Evolutionary conservation across 2,888 invertebrate genomes (phyloP).

Genomic region (Lampropteryx suffumata): DNA sequence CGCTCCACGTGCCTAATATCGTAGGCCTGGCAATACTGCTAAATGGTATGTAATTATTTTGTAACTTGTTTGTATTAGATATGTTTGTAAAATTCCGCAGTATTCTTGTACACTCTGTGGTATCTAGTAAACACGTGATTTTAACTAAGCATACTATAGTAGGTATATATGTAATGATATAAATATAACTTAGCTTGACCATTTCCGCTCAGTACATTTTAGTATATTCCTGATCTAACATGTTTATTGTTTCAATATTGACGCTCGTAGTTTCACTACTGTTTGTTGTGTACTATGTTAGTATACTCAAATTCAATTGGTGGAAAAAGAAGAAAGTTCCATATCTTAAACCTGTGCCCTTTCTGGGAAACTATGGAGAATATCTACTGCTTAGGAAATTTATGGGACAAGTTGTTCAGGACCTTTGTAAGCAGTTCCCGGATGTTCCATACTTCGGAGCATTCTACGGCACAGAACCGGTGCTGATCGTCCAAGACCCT

Average conservation of each 20-base stretch:
- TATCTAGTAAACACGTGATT: neutral
- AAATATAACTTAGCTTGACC: conserved; percentile 4
- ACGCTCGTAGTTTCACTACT: conserved; percentile 14
- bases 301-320: conserved; percentile 45
- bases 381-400: conserved; percentile 48
- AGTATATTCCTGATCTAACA: neutral
- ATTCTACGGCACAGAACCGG: conserved; percentile 60
- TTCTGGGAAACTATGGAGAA: conserved; percentile 59
- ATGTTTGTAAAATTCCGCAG: too few relatives aligned
- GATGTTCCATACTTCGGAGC: conserved; percentile 56
- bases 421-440: conserved; percentile 52
- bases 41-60: too few relatives aligned
- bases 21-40: too few relatives aligned
- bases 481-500: conserved; percentile 58
- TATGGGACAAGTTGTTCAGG: conserved; percentile 37
- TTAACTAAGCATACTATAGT: too few relatives aligned
- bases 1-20: too few relatives aligned
- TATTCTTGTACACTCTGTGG: too few relatives aligned
- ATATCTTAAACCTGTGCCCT: conserved; percentile 40
- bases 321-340: conserved; percentile 57
- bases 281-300: conserved; percentile 32
- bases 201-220: neutral
- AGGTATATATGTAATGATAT: conserved; percentile 2
- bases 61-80: too few relatives aligned
- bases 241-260: conserved; percentile 3